phyloP scores from a whole-genome alignment of 1,140 invertebrate species.

The Coenobita brevimanus region DNA sequence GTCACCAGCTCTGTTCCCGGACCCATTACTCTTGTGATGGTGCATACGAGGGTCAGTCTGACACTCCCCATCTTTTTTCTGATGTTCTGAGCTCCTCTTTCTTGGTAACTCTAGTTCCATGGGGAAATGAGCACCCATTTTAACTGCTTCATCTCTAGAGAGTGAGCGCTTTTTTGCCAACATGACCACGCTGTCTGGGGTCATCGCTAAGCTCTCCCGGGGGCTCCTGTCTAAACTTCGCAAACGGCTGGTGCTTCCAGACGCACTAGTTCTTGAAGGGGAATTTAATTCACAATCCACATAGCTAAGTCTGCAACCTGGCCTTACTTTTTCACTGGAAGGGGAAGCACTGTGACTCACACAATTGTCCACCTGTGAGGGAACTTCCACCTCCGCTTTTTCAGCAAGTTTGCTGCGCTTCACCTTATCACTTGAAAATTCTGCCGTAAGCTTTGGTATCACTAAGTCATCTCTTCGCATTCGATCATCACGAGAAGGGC shows the following conservation, averaged over 20 bases:
- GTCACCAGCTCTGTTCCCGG: constrained; percentile 36
- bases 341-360: constrained; percentile 65
- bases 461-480: constrained; percentile 68
- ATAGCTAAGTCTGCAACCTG: constrained; percentile 62
- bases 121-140: constrained; percentile 38
- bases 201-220: constrained; percentile 56
- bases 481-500: constrained; percentile 50
- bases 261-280: constrained; percentile 64
- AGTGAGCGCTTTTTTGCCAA: constrained; percentile 65
- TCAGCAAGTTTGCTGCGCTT: constrained; percentile 60
- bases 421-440: constrained; percentile 69
- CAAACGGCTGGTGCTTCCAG: constrained; percentile 65
- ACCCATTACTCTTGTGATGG: constrained; percentile 24
- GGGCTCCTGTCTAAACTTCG: constrained; percentile 68
- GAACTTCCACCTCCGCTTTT: constrained; percentile 48
- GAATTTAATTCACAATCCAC: constrained; percentile 66
- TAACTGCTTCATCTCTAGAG: constrained; percentile 61
- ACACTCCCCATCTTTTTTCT: constrained; percentile 59
- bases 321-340: constrained; percentile 65
- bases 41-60: constrained; percentile 63
- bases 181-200: constrained; percentile 65
- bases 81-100: constrained; percentile 56
- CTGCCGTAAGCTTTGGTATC: constrained; percentile 68
- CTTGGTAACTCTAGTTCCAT: constrained; percentile 28
- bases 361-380: constrained; percentile 59